Conservation (phyloP, 2,797 vertebrate genomes). For the Muraenolepis orangiensis region DNA sequence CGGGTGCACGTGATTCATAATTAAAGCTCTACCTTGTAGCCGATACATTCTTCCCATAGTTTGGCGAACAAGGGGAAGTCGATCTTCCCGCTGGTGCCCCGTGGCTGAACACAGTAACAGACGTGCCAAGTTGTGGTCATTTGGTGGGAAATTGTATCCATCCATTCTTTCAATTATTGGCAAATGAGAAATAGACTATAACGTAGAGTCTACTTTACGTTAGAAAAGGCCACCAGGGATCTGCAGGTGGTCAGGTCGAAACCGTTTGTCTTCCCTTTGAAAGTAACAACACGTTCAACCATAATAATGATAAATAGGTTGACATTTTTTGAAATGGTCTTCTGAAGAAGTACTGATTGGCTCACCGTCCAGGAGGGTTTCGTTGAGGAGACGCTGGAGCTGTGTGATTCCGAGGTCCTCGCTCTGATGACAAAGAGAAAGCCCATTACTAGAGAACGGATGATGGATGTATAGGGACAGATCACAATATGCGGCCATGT, state of each 20-base stretch:
- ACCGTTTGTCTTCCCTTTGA: slow-evolving; percentile 20
- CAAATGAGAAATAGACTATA: neutral
- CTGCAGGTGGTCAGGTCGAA: slow-evolving; percentile 17
- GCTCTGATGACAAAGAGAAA: slow-evolving; percentile 25
- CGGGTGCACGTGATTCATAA: neutral
- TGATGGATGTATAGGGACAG: neutral
- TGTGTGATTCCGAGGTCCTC: slow-evolving; percentile 30
- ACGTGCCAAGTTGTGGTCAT: neutral
- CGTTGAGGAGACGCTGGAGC: slow-evolving; percentile 49
- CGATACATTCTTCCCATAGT: neutral
- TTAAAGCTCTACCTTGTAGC: neutral
- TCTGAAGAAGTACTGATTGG: neutral
- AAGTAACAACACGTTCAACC: neutral
- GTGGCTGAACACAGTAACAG: neutral
- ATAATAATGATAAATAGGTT: neutral
- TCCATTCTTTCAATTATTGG: neutral
- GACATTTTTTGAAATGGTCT: neutral
- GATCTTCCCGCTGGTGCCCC: neutral
- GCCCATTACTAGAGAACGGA: neutral
- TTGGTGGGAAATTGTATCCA: neutral
- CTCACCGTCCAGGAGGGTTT: slow-evolving; percentile 46
- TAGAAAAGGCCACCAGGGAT: slow-evolving; percentile 1
- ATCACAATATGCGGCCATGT: neutral
- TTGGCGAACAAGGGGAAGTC: neutral
- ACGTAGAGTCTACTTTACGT: neutral